Conservation (phyloP, 2,888 invertebrate species). For the Argyra leucocephala region DNA sequence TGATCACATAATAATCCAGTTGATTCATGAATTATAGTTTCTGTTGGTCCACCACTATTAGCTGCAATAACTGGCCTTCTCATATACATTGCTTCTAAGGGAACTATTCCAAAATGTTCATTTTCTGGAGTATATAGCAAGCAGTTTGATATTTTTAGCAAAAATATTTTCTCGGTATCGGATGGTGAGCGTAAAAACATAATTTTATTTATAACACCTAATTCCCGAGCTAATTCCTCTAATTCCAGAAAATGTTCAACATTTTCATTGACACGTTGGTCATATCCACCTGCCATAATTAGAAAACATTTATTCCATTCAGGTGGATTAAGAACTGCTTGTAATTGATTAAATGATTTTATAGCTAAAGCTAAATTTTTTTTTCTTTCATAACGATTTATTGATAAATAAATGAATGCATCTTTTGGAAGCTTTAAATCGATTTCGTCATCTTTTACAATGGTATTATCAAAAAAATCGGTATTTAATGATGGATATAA, state of each 20-base stretch:
- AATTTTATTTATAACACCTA: conserved; percentile 61
- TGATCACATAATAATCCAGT: conserved; percentile 75
- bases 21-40: conserved; percentile 69
- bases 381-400: conserved; percentile 95
- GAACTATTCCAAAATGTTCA: conserved; percentile 99
- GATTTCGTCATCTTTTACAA: conserved; percentile 32
- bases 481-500: conserved; percentile 92
- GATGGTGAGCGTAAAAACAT: conserved; percentile 80
- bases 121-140: conserved; percentile 90
- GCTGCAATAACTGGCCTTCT: conserved; percentile 89
- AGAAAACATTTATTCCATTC: conserved; percentile 66
- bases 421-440: conserved; percentile 45
- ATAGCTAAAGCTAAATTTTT: conserved; percentile 87
- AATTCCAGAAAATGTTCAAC: conserved; percentile 74
- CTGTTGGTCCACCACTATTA: conserved; percentile 90
- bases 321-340: conserved; percentile 45
- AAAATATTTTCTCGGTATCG: conserved; percentile 70
- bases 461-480: conserved; percentile 54
- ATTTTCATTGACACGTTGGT: conserved; percentile 78
- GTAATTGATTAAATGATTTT: conserved; percentile 62
- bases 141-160: conserved; percentile 67
- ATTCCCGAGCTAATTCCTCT: conserved; percentile 51
- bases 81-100: conserved; percentile 95
- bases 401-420: conserved; percentile 72
- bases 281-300: conserved; percentile 94